Conservation (phyloP, 2,113 vertebrate genomes). For the Verasper variegatus region DNA sequence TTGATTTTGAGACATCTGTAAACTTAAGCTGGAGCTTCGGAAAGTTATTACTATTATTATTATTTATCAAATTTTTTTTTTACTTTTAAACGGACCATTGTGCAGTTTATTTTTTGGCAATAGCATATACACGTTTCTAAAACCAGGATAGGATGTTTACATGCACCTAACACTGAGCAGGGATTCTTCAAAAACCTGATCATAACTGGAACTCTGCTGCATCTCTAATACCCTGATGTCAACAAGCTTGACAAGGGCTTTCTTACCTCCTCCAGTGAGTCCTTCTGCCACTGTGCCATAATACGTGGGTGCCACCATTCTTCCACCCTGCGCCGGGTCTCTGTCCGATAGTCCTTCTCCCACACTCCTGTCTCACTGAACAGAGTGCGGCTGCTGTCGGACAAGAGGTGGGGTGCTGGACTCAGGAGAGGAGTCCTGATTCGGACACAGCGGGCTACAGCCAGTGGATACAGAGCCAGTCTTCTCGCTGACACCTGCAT, state of each 20-base stretch:
- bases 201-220: not conserved
- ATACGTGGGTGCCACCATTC: constrained; percentile 89
- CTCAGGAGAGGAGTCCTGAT: constrained; percentile 18
- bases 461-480: constrained; percentile 65
- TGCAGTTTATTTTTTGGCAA: too few species aligned
- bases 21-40: too few species aligned
- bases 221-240: not conserved
- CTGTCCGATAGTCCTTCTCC: constrained; percentile 86
- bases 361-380: constrained; percentile 92
- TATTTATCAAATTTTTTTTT: not conserved
- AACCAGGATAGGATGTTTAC: not conserved
- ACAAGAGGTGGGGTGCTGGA: not conserved
- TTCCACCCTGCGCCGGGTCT: constrained; percentile 90
- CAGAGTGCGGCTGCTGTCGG: constrained; percentile 74
- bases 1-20: too few species aligned
- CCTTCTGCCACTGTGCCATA: constrained; percentile 83
- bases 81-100: too few species aligned
- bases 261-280: constrained; percentile 84
- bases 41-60: too few species aligned
- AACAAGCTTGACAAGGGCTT: not conserved
- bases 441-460: constrained; percentile 56
- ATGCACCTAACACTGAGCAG: not conserved
- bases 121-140: not conserved
- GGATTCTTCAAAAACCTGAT: not conserved
- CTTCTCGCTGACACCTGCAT: constrained; percentile 79